phyloP scores from a whole-genome alignment of 2,797 vertebrate genomes.

The Gymnopithys bicolor region DNA sequence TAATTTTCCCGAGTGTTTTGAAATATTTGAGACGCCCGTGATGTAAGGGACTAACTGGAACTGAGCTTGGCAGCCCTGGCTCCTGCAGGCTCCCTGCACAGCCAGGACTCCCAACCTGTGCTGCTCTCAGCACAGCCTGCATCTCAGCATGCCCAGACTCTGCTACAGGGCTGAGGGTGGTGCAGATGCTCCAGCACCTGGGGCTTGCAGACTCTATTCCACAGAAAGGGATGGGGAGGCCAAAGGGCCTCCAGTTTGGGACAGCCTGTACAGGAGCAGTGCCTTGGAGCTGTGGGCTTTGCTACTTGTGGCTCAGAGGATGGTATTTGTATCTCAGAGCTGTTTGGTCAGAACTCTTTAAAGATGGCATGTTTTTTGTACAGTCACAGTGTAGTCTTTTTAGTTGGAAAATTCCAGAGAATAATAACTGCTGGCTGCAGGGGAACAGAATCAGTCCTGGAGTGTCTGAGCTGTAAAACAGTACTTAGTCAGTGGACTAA shows the following conservation, averaged over 20 bases:
- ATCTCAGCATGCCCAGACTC: not conserved
- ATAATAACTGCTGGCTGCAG: not conserved
- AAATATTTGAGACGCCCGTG: slow-evolving; percentile 7
- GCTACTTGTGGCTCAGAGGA: not conserved
- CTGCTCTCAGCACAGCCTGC: not conserved
- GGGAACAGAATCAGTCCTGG: not conserved
- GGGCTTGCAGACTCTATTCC: not conserved
- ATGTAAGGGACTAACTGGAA: not conserved
- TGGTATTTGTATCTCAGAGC: not conserved
- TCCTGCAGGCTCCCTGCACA: not conserved
- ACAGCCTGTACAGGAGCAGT: not conserved
- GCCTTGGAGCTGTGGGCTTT: not conserved
- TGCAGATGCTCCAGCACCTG: not conserved
- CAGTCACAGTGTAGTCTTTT: not conserved
- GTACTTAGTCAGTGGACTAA: not conserved
- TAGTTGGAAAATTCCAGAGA: not conserved
- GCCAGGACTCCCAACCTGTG: not conserved
- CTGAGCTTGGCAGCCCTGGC: not conserved
- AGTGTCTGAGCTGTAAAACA: not conserved
- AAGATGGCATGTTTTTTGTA: not conserved
- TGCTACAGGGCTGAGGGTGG: not conserved
- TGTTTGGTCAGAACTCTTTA: not conserved
- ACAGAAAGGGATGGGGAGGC: not conserved
- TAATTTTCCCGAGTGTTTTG: slow-evolving; percentile 2
- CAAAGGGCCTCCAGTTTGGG: not conserved